These are phyloP conservation scores for Malacoraja senta DNA, from an alignment of 2,797 vertebrate species.

Conservation along the genomic window DNA sequence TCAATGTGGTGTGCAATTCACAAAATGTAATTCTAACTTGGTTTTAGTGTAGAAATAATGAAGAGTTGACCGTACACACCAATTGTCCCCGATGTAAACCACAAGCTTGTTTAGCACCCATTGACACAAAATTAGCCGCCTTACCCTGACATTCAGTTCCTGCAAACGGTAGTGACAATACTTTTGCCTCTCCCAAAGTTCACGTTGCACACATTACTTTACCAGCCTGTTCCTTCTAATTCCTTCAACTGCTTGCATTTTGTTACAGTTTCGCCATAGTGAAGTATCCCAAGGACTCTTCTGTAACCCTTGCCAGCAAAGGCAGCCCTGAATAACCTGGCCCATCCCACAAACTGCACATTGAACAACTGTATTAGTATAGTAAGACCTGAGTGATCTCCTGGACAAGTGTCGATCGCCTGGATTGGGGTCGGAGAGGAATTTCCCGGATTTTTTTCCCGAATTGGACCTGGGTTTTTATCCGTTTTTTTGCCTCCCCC, in stretches of 20 bases:
- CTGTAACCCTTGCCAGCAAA: not conserved
- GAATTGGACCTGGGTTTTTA: too few species aligned
- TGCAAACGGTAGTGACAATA: not conserved
- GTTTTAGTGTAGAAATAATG: not conserved
- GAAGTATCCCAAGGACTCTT: too few species aligned
- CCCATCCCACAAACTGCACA: not conserved
- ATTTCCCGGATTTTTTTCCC: too few species aligned
- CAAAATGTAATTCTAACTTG: not conserved
- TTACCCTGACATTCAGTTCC: not conserved
- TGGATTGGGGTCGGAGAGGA: too few species aligned
- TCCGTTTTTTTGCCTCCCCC: too few species aligned
- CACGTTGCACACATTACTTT: not conserved
- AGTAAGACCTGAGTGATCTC: too few species aligned
- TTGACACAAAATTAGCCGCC: not conserved
- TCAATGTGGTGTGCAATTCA: not conserved
- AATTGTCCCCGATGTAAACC: too few species aligned
- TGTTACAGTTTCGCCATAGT: not conserved
- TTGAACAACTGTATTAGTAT: too few species aligned
- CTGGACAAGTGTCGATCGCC: too few species aligned
- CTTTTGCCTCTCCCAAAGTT: not conserved
- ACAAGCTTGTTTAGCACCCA: not conserved
- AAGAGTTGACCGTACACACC: not conserved
- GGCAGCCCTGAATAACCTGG: not conserved
- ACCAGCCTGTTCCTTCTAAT: not conserved
- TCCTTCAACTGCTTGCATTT: not conserved